Conservation (phyloP, 2,113 vertebrate species). For the Edolisoma coerulescens region DNA sequence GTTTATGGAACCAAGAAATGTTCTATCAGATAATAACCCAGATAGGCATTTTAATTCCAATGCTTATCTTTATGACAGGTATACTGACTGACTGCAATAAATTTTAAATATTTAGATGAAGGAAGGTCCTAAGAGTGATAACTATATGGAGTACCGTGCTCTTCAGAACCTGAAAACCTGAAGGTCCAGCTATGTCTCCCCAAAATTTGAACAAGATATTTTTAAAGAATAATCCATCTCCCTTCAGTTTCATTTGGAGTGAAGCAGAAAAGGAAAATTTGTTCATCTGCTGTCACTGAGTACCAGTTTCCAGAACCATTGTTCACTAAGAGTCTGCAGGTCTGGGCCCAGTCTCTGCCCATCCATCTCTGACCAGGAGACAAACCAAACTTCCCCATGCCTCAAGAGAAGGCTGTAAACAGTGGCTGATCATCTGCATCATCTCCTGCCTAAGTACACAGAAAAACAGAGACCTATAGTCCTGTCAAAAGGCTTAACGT, state of each 20-base stretch:
- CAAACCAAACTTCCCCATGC: neutral
- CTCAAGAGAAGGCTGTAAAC: neutral
- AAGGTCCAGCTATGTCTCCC: neutral
- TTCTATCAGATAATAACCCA: conserved; percentile 58
- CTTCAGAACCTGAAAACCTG: neutral
- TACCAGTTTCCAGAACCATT: neutral
- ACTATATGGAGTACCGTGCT: neutral
- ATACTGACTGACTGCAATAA: conserved; percentile 19
- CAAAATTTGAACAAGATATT: neutral
- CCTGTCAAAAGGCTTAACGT: neutral
- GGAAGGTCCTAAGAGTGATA: conserved; percentile 1
- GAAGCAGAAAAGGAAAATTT: neutral
- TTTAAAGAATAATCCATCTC: neutral
- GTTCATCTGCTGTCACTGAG: neutral
- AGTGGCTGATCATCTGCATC: neutral
- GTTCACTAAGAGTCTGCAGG: neutral
- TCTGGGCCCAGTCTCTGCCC: neutral
- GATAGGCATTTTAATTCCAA: conserved; percentile 36
- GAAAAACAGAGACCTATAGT: neutral
- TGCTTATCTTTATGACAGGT: conserved; percentile 65
- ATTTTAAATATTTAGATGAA: conserved; percentile 3
- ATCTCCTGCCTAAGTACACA: neutral
- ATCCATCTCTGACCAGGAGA: neutral
- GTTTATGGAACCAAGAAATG: conserved; percentile 58
- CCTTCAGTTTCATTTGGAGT: neutral